phyloP scores from a whole-genome alignment of 1,140 invertebrate species.

The Solen grandis region DNA sequence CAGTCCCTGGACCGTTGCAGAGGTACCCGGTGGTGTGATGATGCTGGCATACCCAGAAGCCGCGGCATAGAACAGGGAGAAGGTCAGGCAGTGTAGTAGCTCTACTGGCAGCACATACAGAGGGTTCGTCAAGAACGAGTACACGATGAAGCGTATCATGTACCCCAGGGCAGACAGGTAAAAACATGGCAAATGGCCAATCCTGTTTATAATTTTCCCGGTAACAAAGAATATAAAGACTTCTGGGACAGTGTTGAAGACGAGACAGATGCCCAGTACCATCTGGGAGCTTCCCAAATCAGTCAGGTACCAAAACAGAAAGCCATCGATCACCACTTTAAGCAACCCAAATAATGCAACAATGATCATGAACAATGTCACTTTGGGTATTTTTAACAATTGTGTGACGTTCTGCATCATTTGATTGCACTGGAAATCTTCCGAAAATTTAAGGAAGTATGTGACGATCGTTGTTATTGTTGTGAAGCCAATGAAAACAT shows the following conservation, averaged over 20 bases:
- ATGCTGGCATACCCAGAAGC: conserved; percentile 94
- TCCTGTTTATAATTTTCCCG: conserved; percentile 88
- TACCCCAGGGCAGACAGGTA: too few relatives aligned
- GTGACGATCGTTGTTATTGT: conserved; percentile 57
- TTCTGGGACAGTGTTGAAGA: conserved; percentile 91
- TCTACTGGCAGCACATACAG: too few relatives aligned
- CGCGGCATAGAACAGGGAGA: conserved; percentile 93
- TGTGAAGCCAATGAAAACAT: conserved; percentile 67
- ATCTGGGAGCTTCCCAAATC: conserved; percentile 87
- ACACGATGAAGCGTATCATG: too few relatives aligned
- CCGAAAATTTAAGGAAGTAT: conserved; percentile 61
- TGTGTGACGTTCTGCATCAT: conserved; percentile 63
- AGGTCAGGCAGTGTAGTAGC: conserved; percentile 92
- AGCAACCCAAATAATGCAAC: conserved; percentile 91
- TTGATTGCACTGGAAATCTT: conserved; percentile 61
- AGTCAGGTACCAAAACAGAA: conserved; percentile 92
- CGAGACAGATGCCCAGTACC: conserved; percentile 89
- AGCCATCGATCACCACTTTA: conserved; percentile 94
- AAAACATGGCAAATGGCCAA: too few relatives aligned
- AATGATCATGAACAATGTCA: conserved; percentile 85
- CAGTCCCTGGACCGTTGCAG: too few relatives aligned
- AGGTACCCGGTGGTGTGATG: conserved; percentile 91
- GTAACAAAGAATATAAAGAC: conserved; percentile 90
- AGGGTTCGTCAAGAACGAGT: too few relatives aligned
- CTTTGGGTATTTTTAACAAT: conserved; percentile 56